Evolutionary conservation across 2,888 invertebrate genomes (phyloP).

Genomic region (Taenaris catops): DNA sequence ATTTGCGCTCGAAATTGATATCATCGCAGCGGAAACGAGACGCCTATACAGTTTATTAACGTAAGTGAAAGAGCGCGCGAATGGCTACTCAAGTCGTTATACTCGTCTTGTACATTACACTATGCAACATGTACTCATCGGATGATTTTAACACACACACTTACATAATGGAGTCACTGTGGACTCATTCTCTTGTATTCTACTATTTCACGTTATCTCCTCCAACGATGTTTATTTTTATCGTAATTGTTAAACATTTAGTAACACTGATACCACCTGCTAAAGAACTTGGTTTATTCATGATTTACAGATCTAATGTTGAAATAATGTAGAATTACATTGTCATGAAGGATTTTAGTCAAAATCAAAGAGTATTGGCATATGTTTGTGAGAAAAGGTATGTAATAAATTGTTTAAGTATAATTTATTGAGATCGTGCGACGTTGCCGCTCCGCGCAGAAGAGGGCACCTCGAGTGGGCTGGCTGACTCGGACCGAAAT

Average conservation of each 20-base stretch:
- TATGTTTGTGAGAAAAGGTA: no score
- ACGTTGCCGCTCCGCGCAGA: conserved; percentile 60
- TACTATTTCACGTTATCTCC: conserved; percentile 2
- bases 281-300: no score
- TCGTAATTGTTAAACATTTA: no score
- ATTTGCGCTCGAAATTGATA: conserved; percentile 16
- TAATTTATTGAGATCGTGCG: conserved; percentile 38
- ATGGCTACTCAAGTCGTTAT: conserved; percentile 4
- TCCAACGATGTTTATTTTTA: neutral
- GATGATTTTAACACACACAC: conserved; percentile 41
- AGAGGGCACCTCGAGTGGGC: conserved; percentile 36
- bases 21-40: conserved; percentile 31
- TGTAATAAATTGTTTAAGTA: no score
- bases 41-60: conserved; percentile 14
- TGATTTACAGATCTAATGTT: no score
- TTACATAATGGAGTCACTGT: conserved; percentile 35
- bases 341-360: no score
- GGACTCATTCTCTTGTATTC: conserved; percentile 54
- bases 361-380: no score
- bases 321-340: no score
- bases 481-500: conserved; percentile 29
- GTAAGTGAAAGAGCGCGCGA: conserved; percentile 30
- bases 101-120: conserved; percentile 38
- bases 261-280: no score
- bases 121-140: conserved; percentile 32